Conservation (phyloP, 2,888 invertebrate genomes). For the Aethes cnicana region DNA sequence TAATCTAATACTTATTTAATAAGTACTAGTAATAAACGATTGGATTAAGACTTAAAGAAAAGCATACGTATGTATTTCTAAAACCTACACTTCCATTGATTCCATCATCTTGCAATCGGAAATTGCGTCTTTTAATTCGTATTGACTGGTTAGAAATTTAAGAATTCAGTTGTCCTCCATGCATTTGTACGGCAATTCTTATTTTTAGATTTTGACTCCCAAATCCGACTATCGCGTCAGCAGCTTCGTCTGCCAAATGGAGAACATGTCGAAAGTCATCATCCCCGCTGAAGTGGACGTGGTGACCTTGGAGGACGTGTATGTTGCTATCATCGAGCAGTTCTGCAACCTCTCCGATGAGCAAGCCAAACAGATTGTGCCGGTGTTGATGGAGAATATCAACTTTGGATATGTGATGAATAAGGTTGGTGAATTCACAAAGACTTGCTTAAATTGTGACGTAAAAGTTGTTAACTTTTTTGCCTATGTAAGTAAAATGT, state of each 20-base stretch:
- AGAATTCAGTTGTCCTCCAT: no score
- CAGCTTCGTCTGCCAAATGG: slow-evolving; percentile 57
- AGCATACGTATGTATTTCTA: no score
- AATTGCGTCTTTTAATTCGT: no score
- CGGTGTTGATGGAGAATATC: slow-evolving; percentile 66
- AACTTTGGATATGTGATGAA: slow-evolving; percentile 62
- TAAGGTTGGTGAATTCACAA: slow-evolving; percentile 46
- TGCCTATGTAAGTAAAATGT: no score
- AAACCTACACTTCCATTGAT: no score
- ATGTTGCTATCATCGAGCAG: slow-evolving; percentile 63
- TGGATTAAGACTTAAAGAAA: no score
- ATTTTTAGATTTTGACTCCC: slow-evolving; percentile 51
- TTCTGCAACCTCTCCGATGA: slow-evolving; percentile 71
- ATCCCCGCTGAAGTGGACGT: slow-evolving; percentile 48
- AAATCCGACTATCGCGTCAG: slow-evolving; percentile 52
- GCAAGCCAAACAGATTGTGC: slow-evolving; percentile 60
- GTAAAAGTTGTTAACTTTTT: no score
- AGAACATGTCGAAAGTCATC: slow-evolving; percentile 53
- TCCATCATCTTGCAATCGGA: no score
- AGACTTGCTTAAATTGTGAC: no score
- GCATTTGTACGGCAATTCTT: no score
- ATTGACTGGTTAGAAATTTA: no score
- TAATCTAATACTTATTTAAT: not conserved
- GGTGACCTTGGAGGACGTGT: slow-evolving; percentile 58
- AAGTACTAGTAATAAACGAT: not conserved